Evolutionary conservation across 2,113 vertebrate genomes (phyloP).

Genomic region (Lutjanus erythropterus): DNA sequence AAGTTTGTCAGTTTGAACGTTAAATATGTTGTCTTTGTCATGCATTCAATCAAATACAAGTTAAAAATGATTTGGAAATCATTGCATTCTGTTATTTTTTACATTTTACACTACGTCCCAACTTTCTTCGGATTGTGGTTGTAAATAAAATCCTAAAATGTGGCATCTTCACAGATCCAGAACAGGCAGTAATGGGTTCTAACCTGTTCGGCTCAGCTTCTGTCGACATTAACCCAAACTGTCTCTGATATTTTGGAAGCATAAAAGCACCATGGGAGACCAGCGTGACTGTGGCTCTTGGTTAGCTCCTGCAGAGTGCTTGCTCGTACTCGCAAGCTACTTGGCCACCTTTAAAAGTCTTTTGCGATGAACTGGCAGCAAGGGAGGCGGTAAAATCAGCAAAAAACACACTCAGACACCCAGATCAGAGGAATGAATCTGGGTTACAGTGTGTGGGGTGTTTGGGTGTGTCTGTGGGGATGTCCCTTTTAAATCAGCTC

Average conservation of each 20-base stretch:
- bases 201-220: background rate
- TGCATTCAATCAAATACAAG: no score
- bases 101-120: no score
- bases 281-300: background rate
- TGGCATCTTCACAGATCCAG: background rate
- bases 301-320: constrained; percentile 2
- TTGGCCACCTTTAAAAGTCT: background rate
- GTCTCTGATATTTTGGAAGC: background rate
- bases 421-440: constrained; percentile 47
- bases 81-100: no score
- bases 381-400: constrained; percentile 17
- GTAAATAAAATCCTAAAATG: background rate
- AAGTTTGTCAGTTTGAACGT: no score
- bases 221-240: background rate
- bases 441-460: constrained; percentile 31
- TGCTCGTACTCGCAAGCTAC: background rate
- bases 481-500: constrained; percentile 41
- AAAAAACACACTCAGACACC: constrained; percentile 37
- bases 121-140: no score
- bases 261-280: background rate
- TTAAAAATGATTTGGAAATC: no score
- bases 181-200: background rate
- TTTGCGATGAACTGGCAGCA: constrained; percentile 34
- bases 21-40: no score
- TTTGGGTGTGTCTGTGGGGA: constrained; percentile 33